Base-by-base conservation (phyloP, 2,888 invertebrate species). In the Ceratothoa steindachneri region DNA sequence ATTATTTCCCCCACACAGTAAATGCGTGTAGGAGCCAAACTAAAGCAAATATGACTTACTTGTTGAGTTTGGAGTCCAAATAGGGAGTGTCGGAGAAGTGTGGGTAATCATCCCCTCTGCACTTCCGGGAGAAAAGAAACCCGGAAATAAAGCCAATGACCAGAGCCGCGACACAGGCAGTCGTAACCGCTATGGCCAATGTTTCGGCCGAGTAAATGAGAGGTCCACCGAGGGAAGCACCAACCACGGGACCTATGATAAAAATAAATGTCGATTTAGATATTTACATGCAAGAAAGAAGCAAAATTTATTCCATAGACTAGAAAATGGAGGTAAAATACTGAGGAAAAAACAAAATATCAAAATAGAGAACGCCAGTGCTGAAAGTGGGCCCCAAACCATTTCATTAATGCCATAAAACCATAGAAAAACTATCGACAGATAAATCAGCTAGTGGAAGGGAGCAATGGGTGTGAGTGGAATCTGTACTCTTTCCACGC, bases 111-210 rank as follows among this genome's bases (percentile, higher is more conserved):
- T 89, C 89, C 82, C 90, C 90, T 69, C 88, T 87, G 87, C 91
- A 89, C 86, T 90, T 87, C 83, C 90, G 88, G 30, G 92, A 92
- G 84, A 93, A 92, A 82, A 91, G 88, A 84, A 91, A 94, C 53
- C 93, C 93, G 80, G 91, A 90, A 80, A 92, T 89, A 84, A 94
- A 93, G 74, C 93, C 93, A 77, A 93, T 88, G 83, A 93, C 89
- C 78, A 93, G 87, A 15, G 93, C 92, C 70, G 91, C 89, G 75
- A 93, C 87, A 82, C 93, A 91, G 67, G 92, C 90, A 12, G 91
- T 90, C 70, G 91, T 89, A 30, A 93, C 90, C 7, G 92, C 91
- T 65, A 93, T 90, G 71, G 92, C 90, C 80, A 93, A 85, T 1
- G 92, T 92, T 83, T 92, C 91, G 1, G 92, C 91, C 65, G 91